Evolutionary conservation across 2,113 vertebrate genomes (phyloP).

Genomic region (Sphyrna mokarran): DNA sequence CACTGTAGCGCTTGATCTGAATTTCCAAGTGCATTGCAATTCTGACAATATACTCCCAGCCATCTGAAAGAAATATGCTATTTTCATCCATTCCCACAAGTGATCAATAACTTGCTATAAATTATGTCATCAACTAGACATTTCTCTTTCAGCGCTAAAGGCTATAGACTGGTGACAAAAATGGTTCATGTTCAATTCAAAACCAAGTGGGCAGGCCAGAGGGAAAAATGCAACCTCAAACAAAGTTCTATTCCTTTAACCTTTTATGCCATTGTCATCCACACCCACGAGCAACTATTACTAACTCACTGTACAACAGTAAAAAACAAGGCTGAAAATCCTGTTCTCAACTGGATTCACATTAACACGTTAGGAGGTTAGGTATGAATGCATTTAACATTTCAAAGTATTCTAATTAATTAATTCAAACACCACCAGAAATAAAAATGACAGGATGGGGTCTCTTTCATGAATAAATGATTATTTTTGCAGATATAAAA

Average conservation of each 20-base stretch:
- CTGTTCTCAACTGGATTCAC: neutral
- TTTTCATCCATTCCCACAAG: neutral
- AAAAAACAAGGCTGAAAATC: neutral
- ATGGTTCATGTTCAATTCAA: neutral
- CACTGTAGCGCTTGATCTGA: neutral
- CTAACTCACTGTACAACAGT: neutral
- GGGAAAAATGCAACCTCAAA: neutral
- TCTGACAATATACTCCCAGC: neutral
- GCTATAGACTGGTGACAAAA: neutral
- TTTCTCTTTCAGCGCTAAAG: neutral
- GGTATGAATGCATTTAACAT: neutral
- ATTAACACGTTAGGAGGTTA: neutral
- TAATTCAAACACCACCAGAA: neutral
- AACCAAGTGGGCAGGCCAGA: neutral
- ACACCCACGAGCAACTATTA: neutral
- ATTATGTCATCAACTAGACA: neutral
- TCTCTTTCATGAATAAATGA: too few species aligned
- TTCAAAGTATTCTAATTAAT: neutral
- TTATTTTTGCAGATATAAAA: too few species aligned
- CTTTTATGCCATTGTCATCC: neutral
- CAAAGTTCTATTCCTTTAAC: constrained; percentile 9
- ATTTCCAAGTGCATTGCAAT: neutral
- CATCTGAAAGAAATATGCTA: neutral
- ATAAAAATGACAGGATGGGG: too few species aligned
- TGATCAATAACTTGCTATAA: neutral